A percentile compares a stretch with the other conserved stretches of the same genome.
These are phyloP conservation scores for Aspidapion aeneum DNA, from an alignment of 2,888 invertebrate genomes.

Conservation along the genomic window DNA sequence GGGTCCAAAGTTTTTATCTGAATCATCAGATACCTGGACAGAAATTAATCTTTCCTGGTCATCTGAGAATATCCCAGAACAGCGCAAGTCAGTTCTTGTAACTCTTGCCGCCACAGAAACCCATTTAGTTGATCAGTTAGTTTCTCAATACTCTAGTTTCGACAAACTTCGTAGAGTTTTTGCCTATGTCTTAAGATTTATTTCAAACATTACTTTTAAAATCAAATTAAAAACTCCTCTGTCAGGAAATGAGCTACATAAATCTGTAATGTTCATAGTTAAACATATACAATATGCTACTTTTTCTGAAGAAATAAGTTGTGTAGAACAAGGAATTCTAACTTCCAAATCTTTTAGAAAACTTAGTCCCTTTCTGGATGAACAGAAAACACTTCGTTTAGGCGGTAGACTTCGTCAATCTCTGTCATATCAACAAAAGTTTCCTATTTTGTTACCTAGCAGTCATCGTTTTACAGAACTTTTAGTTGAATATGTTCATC, in stretches of 20 bases:
- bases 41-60: background rate
- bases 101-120: background rate
- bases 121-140: background rate
- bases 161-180: background rate
- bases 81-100: background rate
- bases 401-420: background rate
- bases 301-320: conserved; percentile 1
- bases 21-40: background rate
- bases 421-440: conserved; percentile 2
- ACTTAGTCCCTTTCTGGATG: conserved; percentile 1
- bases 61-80: background rate
- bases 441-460: conserved; percentile 14
- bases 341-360: conserved; percentile 1
- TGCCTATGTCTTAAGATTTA: conserved; percentile 3
- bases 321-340: background rate
- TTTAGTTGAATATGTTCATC: conserved; percentile 23
- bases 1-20: conserved; percentile 2
- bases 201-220: background rate
- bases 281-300: background rate
- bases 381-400: background rate
- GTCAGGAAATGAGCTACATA: background rate
- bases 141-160: background rate
- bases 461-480: conserved; percentile 23
- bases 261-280: background rate
- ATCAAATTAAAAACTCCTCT: background rate